Percentiles rank a stretch among this genome's conserved stretches.
These are phyloP conservation scores for Anhinga anhinga DNA, from an alignment of 2,113 vertebrate genomes.

Conservation along the genomic window DNA sequence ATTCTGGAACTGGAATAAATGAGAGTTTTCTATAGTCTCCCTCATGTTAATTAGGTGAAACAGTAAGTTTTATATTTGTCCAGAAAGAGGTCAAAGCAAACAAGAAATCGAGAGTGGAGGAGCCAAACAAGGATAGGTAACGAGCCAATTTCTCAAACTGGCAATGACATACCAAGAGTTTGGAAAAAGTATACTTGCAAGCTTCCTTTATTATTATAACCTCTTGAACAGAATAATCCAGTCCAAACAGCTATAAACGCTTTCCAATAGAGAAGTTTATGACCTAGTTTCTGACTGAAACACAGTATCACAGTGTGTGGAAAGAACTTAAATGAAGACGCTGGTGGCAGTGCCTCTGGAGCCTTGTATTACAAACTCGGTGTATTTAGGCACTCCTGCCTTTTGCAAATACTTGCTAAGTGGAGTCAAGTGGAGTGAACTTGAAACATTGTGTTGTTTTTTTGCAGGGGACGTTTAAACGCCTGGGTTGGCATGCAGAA, in stretches of 20 bases:
- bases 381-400: background rate
- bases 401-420: background rate
- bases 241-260: conserved; percentile 33
- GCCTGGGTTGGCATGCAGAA: background rate
- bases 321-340: background rate
- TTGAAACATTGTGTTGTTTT: background rate
- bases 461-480: background rate
- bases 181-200: background rate
- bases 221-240: conserved; percentile 48
- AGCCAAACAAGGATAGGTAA: conserved; percentile 17
- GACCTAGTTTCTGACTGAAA: conserved; percentile 59
- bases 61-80: background rate
- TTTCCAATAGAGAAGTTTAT: conserved; percentile 51
- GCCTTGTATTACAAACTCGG: background rate
- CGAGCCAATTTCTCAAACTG: background rate
- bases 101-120: background rate
- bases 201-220: conserved; percentile 64
- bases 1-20: conserved; percentile 20
- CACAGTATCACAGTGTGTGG: background rate
- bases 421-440: background rate
- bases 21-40: background rate
- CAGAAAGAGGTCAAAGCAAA: conserved; percentile 44
- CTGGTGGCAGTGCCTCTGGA: background rate
- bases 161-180: background rate
- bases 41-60: conserved; percentile 36